Evolutionary conservation across 2,797 vertebrate species (phyloP).

Genomic region (Clamator glandarius): DNA sequence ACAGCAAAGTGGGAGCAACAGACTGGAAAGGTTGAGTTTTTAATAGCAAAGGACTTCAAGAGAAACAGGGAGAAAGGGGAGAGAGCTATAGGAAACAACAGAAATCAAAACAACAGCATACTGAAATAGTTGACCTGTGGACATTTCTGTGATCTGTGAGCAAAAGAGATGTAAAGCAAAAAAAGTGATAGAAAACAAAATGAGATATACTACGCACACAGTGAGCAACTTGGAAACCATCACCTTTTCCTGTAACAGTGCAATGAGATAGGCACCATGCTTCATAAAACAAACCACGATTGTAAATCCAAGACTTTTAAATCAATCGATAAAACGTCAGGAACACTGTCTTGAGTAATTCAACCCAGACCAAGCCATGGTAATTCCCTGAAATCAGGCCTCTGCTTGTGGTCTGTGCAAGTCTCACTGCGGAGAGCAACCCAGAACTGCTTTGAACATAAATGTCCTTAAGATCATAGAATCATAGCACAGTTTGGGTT

Average conservation of each 20-base stretch:
- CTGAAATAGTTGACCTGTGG: neutral
- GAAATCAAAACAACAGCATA: neutral
- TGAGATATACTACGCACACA: accelerated
- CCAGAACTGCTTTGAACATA: neutral
- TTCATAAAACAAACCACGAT: neutral
- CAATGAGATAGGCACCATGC: neutral
- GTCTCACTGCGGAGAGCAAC: neutral
- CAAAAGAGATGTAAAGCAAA: neutral
- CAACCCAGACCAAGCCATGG: neutral
- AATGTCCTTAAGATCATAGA: neutral
- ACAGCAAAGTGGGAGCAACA: neutral
- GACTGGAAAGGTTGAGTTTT: neutral
- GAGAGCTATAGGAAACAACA: neutral
- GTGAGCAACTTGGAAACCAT: neutral
- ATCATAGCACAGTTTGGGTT: too few species aligned
- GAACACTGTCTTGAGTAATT: neutral
- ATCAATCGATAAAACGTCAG: neutral
- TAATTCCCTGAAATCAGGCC: neutral
- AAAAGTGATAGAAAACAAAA: neutral
- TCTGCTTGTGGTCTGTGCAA: neutral
- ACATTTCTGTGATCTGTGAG: accelerated
- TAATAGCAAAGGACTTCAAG: neutral
- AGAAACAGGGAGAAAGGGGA: neutral
- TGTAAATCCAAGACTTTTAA: neutral
- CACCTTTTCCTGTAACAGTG: neutral